Percentiles rank a stretch among this genome's conserved stretches.
These are phyloP conservation scores for Homarus americanus DNA, from an alignment of 1,140 invertebrate genomes.

Conservation along the genomic window DNA sequence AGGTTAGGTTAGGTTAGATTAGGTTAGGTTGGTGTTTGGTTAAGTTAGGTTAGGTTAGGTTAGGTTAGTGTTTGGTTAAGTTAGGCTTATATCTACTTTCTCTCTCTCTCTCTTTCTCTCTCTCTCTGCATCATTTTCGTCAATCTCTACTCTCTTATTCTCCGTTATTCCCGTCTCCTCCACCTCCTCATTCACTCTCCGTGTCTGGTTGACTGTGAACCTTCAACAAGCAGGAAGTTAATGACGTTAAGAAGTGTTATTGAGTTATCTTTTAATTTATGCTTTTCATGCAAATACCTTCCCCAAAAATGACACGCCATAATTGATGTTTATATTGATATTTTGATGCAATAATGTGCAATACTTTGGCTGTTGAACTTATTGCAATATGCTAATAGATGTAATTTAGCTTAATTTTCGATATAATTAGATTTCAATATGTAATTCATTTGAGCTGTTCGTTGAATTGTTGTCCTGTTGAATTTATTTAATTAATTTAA, in stretches of 20 bases:
- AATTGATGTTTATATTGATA: neutral
- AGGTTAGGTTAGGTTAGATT: no score
- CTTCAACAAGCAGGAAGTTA: no score
- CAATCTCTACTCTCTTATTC: no score
- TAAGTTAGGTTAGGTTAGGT: no score
- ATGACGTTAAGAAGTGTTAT: neutral
- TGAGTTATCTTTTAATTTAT: neutral
- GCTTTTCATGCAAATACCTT: neutral
- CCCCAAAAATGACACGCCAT: neutral
- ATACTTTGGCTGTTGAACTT: neutral
- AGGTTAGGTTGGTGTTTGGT: no score
- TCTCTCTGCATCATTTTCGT: neutral
- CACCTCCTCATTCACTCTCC: no score
- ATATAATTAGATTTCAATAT: constrained; percentile 14
- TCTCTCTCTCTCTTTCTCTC: neutral
- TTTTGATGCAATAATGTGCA: neutral
- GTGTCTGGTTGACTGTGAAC: no score
- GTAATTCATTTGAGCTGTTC: constrained; percentile 7
- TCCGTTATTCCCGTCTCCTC: no score
- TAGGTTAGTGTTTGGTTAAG: no score
- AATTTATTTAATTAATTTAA: neutral
- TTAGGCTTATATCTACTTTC: no score
- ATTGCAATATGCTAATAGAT: constrained; percentile 9
- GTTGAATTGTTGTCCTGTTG: neutral
- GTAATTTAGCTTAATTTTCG: constrained; percentile 8